phyloP scores from a whole-genome alignment of 1,140 invertebrate genomes.

The Drosophila leontia region DNA sequence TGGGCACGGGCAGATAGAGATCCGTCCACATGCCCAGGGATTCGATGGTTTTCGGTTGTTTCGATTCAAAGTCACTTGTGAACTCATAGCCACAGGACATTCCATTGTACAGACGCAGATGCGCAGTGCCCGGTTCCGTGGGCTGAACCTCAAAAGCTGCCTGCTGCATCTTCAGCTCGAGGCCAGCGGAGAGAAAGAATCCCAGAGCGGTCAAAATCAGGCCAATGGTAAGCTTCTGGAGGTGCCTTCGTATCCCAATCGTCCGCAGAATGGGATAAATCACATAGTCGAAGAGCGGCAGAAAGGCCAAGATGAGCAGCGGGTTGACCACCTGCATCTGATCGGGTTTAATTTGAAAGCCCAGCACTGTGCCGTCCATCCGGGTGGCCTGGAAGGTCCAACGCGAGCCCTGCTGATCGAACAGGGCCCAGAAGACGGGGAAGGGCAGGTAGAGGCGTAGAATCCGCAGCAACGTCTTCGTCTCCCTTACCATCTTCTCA shows the following conservation, averaged over 20 bases:
- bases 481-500: slow-evolving; percentile 88
- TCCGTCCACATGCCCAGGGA: slow-evolving; percentile 68
- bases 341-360: slow-evolving; percentile 91
- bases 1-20: slow-evolving; percentile 19
- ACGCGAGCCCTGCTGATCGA: slow-evolving; percentile 94
- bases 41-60: slow-evolving; percentile 23
- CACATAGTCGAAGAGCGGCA: slow-evolving; percentile 93
- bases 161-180: slow-evolving; percentile 92
- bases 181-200: slow-evolving; percentile 94
- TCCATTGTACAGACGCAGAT: slow-evolving; percentile 90
- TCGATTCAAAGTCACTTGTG: background rate
- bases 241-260: slow-evolving; percentile 86
- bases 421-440: slow-evolving; percentile 94
- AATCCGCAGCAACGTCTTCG: slow-evolving; percentile 88
- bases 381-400: slow-evolving; percentile 97
- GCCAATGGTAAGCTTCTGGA: slow-evolving; percentile 93
- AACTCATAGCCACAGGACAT: slow-evolving; percentile 85
- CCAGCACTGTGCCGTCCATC: slow-evolving; percentile 93
- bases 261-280: slow-evolving; percentile 88
- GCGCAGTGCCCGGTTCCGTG: slow-evolving; percentile 86
- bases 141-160: slow-evolving; percentile 86
- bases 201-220: slow-evolving; percentile 92
- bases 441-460: slow-evolving; percentile 91
- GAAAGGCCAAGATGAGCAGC: slow-evolving; percentile 93
- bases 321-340: slow-evolving; percentile 96